Base-by-base conservation (phyloP, 1,140 invertebrate species). In the Phymorhynchus buccinoides region DNA sequence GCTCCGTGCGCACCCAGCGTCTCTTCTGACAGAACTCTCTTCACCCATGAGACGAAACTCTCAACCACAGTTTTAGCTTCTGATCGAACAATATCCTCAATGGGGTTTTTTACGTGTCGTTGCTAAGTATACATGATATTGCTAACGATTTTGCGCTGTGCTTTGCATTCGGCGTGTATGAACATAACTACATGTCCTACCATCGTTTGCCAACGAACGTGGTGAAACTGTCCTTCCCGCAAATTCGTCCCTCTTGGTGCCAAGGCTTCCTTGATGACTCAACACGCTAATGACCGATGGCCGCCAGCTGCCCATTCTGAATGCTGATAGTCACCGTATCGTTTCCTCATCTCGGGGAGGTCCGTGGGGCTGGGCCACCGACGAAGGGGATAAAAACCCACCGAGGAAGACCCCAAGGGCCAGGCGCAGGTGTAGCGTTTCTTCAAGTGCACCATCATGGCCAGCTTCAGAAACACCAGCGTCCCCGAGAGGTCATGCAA, bases 371-470 rank as follows among this genome's bases (percentile, higher is more conserved):
- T 84, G 27, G 30, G 86, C n/a, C 85, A 1, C 87, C 86, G 30
- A 91, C 52, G 82, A 90, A 88, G 7, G 88, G 89, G 16, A 91
- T 77, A 84, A 87, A 84, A 44, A 90, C 91, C 16, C 91, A 37
- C 0, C 90, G 16, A 7, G 91, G 91, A n/a, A 90, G 77, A 1
- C 88, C 87, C 84, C 85, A 84, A 32, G 91, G 90, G n/a, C 91
- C 89, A 12, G 90, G 89, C 1, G 88, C 6, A 87, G 75, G 18
- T 84, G n/a, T 37, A 66, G 18, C 66, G 81, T n/a, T n/a, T n/a
- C n/a, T n/a, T n/a, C n/a, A n/a, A n/a, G n/a, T n/a, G n/a, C n/a
- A n/a, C n/a, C n/a, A n/a, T n/a, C n/a, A n/a, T n/a, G n/a, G n/a
- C n/a, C n/a, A n/a, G n/a, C n/a, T n/a, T n/a, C n/a, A n/a, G n/a